Conservation (phyloP, 2,888 invertebrate species). For the Tanypteryx hageni region DNA sequence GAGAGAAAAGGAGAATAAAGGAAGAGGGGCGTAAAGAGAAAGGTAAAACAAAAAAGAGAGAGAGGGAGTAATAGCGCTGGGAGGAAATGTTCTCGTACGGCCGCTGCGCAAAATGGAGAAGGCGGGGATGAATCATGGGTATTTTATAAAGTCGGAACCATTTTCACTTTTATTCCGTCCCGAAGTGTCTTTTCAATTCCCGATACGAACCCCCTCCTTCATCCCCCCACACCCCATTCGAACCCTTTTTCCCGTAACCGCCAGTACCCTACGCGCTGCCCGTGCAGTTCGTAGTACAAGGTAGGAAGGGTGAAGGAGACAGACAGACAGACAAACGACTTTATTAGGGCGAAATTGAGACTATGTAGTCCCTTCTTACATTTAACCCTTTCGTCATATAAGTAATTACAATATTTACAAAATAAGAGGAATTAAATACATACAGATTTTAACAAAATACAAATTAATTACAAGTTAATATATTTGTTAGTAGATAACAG, state of each 20-base stretch:
- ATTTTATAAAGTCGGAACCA: conserved; percentile 32
- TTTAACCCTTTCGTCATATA: no score
- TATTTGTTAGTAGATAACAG: no score
- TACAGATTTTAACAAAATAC: no score
- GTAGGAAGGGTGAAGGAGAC: not conserved
- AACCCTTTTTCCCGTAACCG: not conserved
- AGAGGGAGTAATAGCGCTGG: not conserved
- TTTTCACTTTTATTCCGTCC: conserved; percentile 32
- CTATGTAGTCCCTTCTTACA: no score
- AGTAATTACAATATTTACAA: no score
- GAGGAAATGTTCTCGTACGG: not conserved
- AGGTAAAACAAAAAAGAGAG: not conserved
- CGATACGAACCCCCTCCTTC: not conserved
- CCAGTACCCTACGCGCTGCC: not conserved
- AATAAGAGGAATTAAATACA: no score
- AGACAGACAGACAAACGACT: no score
- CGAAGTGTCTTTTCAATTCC: not conserved
- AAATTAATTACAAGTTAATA: no score
- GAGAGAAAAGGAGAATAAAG: not conserved
- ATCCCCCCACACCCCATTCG: not conserved
- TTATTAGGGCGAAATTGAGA: no score
- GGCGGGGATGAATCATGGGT: conserved; percentile 29
- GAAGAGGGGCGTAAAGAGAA: not conserved
- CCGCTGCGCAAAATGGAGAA: not conserved
- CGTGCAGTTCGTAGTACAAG: not conserved